Base-by-base conservation (phyloP, 2,113 vertebrate genomes). In the Entomyzon cyanotis region DNA sequence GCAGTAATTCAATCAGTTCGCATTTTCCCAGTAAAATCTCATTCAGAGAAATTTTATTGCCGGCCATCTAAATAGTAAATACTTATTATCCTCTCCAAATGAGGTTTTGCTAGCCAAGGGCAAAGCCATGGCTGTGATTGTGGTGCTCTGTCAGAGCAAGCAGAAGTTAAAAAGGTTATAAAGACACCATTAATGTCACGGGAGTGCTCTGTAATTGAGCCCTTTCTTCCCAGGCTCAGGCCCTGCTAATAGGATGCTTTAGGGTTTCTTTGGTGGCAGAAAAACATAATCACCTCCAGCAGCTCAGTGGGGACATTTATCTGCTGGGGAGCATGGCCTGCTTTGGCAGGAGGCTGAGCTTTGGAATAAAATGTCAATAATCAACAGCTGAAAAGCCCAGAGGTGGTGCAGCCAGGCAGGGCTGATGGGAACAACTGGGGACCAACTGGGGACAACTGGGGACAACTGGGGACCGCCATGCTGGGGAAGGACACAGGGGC, bases 1-100 rank as follows among this genome's bases (percentile, higher is more conserved):
- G 98, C 90, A 97, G 98, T 98, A 98, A 98, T 98, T 98, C 95
- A 98, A 99, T 99, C 98, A 99, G 96, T 97, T 98, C 95, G 98
- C 96, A 95, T 98, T 98, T 98, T 97, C 96, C 88, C 96, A 80
- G 95, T 81, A 97, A 98, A 98, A 98, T 98, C 97, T 98, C 98
- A 98, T 98, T 98, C 98, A 97, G 96, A 98, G 97, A 98, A 98
- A 98, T 98, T 98, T 97, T 98, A 98, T 97, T 98, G 97, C 97
- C 96, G 84, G 97, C 96, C 97, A 98, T 98, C 98, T 98, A 98
- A 98, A 98, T 98, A 98, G 98, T 98, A 98, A 98, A 98, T 98
- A 98, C 97, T 96, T 96, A 98, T 98, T 98, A 98, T 96, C 94
- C 96, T 94, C 94, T 97, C 96, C 97, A 98, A 98, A 98, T 95